Base-by-base conservation (phyloP, 2,797 vertebrate species). In the Enteromius radiatus region DNA sequence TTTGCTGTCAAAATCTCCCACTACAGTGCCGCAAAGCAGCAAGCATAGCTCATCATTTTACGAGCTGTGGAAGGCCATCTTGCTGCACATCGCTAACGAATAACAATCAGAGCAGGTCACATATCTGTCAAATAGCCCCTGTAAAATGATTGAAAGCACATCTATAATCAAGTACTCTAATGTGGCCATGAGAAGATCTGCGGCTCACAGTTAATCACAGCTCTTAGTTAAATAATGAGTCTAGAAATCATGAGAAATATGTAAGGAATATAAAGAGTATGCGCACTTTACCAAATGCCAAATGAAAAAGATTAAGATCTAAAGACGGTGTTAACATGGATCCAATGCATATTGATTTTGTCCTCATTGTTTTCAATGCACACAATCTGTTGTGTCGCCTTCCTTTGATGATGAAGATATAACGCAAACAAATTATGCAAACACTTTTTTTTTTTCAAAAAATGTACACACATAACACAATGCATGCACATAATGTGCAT, bases 91-190 rank as follows among this genome's bases (percentile, higher is more conserved):
- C 26, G 23, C 78, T 80, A 84, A 80, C 70, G 69, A 84, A 80
- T 73, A 84, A 84, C 78, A 84, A 80, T 76, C 77, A 75, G 78
- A 54, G 81, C 65, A 75, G 83, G 77, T 80, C 83, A 64, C 83
- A 75, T 83, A 68, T 74, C 77, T 75, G 83, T 84, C 77, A 67
- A 67, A 74, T 38, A 80, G 59, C 77, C 33, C n/a, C 68, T 74
- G 83, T 56, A 76, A 69, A 75, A 64, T 65, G 63, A 79, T 56
- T 68, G 63, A 59, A 59, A 54, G 61, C 56, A 54, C 76, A 65
- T 75, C 47, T 56, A 47, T 64, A 69, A 73, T 71, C 73, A 81
- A 43, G 21, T 49, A 52, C 70, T 43, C 73, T 49, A 81, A 77
- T 80, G 67, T 65, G 73, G 49, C 77, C 49, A n/a, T 54, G 67